Evolutionary conservation across 2,113 vertebrate species (phyloP), one percentile per base, ranked within the genome.

Genomic region (Thamnophis sirtalis): DNA sequence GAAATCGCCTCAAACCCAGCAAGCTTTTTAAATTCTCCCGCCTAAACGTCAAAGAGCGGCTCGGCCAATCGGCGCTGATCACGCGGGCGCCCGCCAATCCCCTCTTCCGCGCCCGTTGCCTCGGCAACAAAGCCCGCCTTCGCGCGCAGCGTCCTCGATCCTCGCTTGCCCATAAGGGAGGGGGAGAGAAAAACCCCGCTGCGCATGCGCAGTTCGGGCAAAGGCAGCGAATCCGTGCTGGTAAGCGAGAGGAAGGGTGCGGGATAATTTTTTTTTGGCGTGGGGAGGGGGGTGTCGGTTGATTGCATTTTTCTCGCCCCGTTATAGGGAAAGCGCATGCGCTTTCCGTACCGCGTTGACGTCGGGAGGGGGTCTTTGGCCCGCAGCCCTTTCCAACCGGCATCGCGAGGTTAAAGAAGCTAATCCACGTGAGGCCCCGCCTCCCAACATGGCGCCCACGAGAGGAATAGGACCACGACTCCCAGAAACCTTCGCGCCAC

Each of bases 171-270:
- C 22, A 9, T 38, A 53, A 4, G 22, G 17, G 19, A 2, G 10
- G 5, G 17, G n/a, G 24, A 43, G 3, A 2, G 22, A 2, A 0
- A 8, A 28, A 5, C 19, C 9, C 9, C 90, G 22, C 1, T 63
- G 94, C 96, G 96, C 96, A 95, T 63, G 96, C 86, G 94, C 93
- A 22, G 15, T 54, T 33, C 15, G 9, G 13, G 15, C n/a, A 33
- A 56, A 3, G 3, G 24, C 48, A 43, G 90, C 9, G 48, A 24
- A n/a, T 17, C 0, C 21, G 9, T 2, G 89, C 9, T 26, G 49
- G 89, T 53, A 26, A 73, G 60, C 11, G n/a, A 21, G n/a, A 3
- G 11, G 1, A n/a, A 38, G 1, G 24, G 63, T 10, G 89, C 4
- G 9, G 22, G 21, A 33, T 3, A 3, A n/a, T 55, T n/a, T n/a